phyloP scores from a whole-genome alignment of 2,888 invertebrate genomes.

The Plusia festucae region DNA sequence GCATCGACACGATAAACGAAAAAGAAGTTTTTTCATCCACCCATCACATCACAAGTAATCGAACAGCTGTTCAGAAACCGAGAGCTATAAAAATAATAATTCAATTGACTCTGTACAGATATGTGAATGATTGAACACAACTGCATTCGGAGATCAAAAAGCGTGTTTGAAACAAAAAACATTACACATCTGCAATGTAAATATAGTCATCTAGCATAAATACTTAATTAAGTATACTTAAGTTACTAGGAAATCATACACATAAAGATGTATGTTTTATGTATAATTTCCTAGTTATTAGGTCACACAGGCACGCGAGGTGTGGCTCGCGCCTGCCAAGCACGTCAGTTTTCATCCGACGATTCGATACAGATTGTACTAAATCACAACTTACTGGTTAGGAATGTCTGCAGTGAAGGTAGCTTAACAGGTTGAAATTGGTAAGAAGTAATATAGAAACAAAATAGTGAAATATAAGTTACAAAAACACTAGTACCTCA shows the following conservation, averaged over 20 bases:
- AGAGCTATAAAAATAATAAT: too few relatives aligned
- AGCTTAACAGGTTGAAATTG: background rate
- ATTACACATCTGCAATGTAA: background rate
- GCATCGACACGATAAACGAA: too few relatives aligned
- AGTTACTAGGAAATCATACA: conserved; percentile 4
- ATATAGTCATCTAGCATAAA: background rate
- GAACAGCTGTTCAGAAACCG: too few relatives aligned
- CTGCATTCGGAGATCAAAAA: too few relatives aligned
- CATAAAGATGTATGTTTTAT: background rate
- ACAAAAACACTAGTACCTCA: too few relatives aligned
- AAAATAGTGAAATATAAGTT: too few relatives aligned
- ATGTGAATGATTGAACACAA: too few relatives aligned
- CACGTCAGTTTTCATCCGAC: conserved; percentile 62
- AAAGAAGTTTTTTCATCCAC: too few relatives aligned
- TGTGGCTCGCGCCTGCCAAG: conserved; percentile 27
- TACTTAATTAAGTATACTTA: background rate
- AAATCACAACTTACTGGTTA: conserved; percentile 33
- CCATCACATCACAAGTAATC: too few relatives aligned
- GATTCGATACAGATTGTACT: conserved; percentile 50
- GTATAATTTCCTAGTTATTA: conserved; percentile 11
- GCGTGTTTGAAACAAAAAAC: too few relatives aligned
- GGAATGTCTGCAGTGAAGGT: conserved; percentile 14
- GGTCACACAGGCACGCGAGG: conserved; percentile 40
- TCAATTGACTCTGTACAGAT: too few relatives aligned
- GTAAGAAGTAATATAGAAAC: too few relatives aligned